These are phyloP conservation scores for Drosophila suzukii DNA, from an alignment of 1,140 invertebrate genomes.

Conservation along the genomic window DNA sequence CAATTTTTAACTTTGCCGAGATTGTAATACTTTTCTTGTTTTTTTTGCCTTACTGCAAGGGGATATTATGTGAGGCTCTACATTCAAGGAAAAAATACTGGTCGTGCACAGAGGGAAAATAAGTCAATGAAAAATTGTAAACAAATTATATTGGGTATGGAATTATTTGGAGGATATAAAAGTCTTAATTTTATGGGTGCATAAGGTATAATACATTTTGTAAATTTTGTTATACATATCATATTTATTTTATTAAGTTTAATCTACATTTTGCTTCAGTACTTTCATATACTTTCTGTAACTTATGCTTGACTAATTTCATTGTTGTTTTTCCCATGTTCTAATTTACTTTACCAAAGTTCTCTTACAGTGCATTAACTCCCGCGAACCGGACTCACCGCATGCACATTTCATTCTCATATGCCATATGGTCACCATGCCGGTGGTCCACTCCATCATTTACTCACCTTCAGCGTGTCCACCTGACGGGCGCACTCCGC, in stretches of 20 bases:
- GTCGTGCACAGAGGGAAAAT: background rate
- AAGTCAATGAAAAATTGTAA: background rate
- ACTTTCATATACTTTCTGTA: too few species aligned
- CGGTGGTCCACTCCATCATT: conserved; percentile 27
- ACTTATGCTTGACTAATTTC: too few species aligned
- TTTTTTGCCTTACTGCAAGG: background rate
- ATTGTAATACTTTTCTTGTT: background rate
- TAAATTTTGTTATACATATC: too few species aligned
- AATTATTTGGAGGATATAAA: too few species aligned
- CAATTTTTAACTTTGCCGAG: conserved; percentile 5
- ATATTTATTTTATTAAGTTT: too few species aligned
- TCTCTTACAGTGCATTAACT: background rate
- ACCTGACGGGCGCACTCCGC: conserved; percentile 94
- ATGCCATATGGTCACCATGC: conserved; percentile 8
- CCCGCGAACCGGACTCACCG: background rate
- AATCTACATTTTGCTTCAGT: too few species aligned
- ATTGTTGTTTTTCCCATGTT: too few species aligned
- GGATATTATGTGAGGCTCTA: background rate
- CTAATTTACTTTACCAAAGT: background rate
- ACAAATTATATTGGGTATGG: background rate
- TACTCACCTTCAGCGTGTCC: conserved; percentile 86
- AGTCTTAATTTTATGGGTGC: too few species aligned
- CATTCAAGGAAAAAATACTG: background rate
- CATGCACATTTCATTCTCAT: conserved; percentile 40
- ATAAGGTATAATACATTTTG: too few species aligned